Evolutionary conservation across 2,888 invertebrate genomes (phyloP), one percentile per base, ranked within the genome.

Genomic region (Archips xylosteana): DNA sequence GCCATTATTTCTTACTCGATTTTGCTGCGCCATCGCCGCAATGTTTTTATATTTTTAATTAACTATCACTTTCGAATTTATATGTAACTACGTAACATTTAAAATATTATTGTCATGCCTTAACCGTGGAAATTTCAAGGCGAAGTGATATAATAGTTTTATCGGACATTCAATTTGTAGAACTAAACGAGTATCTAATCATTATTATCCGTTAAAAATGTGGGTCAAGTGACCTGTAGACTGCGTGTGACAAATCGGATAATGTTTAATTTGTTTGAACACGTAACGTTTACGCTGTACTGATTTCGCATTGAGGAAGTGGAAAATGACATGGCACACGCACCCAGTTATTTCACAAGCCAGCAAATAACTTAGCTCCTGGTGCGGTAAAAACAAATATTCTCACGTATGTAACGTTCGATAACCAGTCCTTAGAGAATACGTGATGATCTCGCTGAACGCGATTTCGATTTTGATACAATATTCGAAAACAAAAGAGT

Each of bases 371-470:
- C 75, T 77, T 72, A 76, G 77, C 76, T 77, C 75, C 77, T 76
- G 78, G 76, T 76, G 77, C 78, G 77, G 79, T 80, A 81, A 83
- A 89, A 86, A 87, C 87, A 89, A 91, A 93, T 94, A 90, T 85
- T 91, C 88, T 92, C 93, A 94, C 93, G 93, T 92, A 85, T 82
- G 79, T 82, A 80, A 80, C 85, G 85, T 85, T 81, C 85, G 83
- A 85, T 85, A 87, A 85, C 82, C 85, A 83, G 81, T 85, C 85
- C 83, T 83, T 80, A 77, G 75, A 74, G 75, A 76, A 77, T 84
- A 93, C 93, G 93, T 92, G 92, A 89, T 87, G 81, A 80, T 82
- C 82, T 81, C 80, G 77, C 75, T 71, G 64, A 78, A 82, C 84
- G 89, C 88, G 87, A 89, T 85, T 85, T 79, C 80, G 81, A 80